Base-by-base conservation (phyloP, 2,113 vertebrate species). In the Myiozetetes cayanensis region DNA sequence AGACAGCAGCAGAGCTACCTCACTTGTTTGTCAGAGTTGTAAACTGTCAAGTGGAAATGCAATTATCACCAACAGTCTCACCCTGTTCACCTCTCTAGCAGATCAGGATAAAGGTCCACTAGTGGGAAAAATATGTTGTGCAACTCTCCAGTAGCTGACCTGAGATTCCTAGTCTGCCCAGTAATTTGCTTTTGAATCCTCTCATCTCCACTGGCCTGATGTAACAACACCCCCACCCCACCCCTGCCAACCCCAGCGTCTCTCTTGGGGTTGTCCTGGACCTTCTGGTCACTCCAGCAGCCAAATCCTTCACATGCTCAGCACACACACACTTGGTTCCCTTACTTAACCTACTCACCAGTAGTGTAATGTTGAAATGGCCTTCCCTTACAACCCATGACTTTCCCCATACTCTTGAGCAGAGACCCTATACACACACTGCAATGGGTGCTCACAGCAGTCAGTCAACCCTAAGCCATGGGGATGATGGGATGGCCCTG, bases 141-240 rank as follows among this genome's bases (percentile, higher is more conserved):
- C n/a, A 56, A 14, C 10, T 35, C 28, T 77, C 35, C 35, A 55
- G 59, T n/a, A 55, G 59, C 14, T 49, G 22, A 12, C 17, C 22
- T 30, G 41, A 82, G 23, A 37, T 8, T 49, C 23, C 43, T 15
- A 21, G 20, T 49, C 31, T 78, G 25, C 20, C 13, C 19, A 33
- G 53, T 7, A 41, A n/a, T 23, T 49, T 0, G 0, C 3, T 5
- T 37, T 65, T 61, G 17, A 74, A 66, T 13, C 30, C 13, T 33
- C 16, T 37, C 0, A 0, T 31, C 30, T 65, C 31, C 59, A 73
- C 20, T 2, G 21, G 25, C 18, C 33, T 70, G 55, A 17, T 0
- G 1, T 14, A n/a, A 6, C 56, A 50, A 39, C 19, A 28, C 5
- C 12, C 24, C 35, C n/a, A 58, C 12, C 0, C 8, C 35, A 33